Evolutionary conservation across 2,113 vertebrate genomes (phyloP).

Genomic region (Lepus europaeus): DNA sequence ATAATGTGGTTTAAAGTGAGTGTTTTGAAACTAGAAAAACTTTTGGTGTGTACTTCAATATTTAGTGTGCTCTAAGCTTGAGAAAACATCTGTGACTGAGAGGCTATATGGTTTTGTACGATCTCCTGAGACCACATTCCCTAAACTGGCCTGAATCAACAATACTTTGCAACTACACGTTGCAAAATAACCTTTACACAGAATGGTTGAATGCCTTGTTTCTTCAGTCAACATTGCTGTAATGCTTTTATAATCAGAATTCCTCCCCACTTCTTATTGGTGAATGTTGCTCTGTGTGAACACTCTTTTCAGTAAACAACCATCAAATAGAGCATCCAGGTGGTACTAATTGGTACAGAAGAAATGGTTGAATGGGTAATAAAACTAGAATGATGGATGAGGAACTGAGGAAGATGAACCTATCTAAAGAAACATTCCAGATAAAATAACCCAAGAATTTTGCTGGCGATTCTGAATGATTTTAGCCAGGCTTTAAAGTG

Average conservation of each 20-base stretch:
- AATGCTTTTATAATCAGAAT: not conserved
- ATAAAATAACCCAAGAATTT: not conserved
- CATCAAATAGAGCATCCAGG: not conserved
- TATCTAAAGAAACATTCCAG: not conserved
- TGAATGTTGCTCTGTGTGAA: not conserved
- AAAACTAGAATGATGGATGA: not conserved
- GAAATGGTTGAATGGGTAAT: not conserved
- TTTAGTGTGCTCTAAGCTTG: not conserved
- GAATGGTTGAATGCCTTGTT: not conserved
- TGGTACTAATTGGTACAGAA: not conserved
- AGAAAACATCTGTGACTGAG: not conserved
- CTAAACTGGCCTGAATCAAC: not conserved
- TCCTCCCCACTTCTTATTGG: not conserved
- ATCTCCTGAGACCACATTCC: not conserved
- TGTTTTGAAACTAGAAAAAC: not conserved
- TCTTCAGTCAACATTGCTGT: not conserved
- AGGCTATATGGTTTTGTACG: not conserved
- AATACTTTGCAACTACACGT: not conserved
- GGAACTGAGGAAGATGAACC: not conserved
- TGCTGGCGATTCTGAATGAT: not conserved
- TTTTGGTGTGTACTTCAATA: slow-evolving; percentile 7
- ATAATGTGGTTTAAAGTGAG: not conserved
- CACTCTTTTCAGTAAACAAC: not conserved
- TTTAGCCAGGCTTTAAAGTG: not conserved
- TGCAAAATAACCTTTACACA: not conserved